Percentiles rank a stretch among this genome's conserved stretches.
Conservation (phyloP, 2,797 vertebrate genomes). For the Pampus argenteus region DNA sequence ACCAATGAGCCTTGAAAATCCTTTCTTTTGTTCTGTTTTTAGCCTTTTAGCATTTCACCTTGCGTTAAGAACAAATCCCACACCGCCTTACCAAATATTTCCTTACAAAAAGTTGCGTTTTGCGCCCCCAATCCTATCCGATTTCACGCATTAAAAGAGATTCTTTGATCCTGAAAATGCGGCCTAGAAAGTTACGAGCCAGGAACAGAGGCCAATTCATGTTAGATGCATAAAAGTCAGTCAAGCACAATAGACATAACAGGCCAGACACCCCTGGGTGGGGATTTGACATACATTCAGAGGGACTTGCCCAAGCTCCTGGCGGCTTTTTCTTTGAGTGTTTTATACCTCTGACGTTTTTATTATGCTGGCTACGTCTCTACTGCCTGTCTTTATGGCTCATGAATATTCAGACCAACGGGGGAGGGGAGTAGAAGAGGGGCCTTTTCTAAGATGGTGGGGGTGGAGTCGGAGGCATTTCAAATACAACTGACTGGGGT, state of each 20-base stretch:
- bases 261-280: constrained; percentile 63
- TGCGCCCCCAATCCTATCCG: background rate
- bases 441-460: constrained; percentile 23
- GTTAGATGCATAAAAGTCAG: constrained; percentile 64
- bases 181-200: constrained; percentile 24
- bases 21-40: background rate
- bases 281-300: constrained; percentile 75
- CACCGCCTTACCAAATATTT: constrained; percentile 4
- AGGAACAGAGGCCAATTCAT: constrained; percentile 56
- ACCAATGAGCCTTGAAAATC: constrained; percentile 1
- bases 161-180: constrained; percentile 64
- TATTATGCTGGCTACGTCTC: constrained; percentile 63
- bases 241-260: constrained; percentile 64
- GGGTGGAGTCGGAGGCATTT: constrained; percentile 56
- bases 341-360: constrained; percentile 76
- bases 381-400: constrained; percentile 67
- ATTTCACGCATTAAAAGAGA: constrained; percentile 48
- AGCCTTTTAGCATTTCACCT: background rate
- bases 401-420: constrained; percentile 73
- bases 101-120: constrained; percentile 9
- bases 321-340: constrained; percentile 51
- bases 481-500: constrained; percentile 38
- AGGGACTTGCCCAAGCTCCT: constrained; percentile 54
- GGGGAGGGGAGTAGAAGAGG: constrained; percentile 21
- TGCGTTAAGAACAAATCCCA: constrained; percentile 15